phyloP scores from a whole-genome alignment of 2,113 vertebrate genomes.

The Carassius auratus region DNA sequence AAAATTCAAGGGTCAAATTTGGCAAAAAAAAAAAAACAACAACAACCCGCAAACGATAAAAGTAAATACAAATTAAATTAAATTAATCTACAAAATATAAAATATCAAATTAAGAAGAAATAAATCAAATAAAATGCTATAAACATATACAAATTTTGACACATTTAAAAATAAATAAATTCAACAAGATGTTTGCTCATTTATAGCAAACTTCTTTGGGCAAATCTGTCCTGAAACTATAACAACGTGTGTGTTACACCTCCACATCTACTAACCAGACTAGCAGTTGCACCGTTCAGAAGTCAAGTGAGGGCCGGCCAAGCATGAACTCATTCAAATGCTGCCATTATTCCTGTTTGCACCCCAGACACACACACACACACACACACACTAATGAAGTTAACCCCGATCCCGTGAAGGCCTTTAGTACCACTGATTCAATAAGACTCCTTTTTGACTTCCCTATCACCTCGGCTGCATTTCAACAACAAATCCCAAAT shows the following conservation, averaged over 20 bases:
- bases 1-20: too few species aligned
- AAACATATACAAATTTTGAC: not conserved
- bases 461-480: not conserved
- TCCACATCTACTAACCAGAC: constrained; percentile 14
- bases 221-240: not conserved
- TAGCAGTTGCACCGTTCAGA: constrained; percentile 1
- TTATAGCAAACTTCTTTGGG: not conserved
- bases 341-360: constrained; percentile 14
- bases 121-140: not conserved
- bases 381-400: constrained; percentile 23
- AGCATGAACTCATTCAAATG: constrained; percentile 34
- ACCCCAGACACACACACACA: constrained; percentile 25
- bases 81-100: not conserved
- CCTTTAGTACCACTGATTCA: constrained; percentile 28
- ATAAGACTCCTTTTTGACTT: constrained; percentile 36
- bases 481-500: constrained; percentile 37
- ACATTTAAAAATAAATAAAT: too few species aligned
- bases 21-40: too few species aligned
- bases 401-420: constrained; percentile 42
- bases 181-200: not conserved
- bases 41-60: too few species aligned
- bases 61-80: too few species aligned
- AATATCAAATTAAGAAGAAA: not conserved
- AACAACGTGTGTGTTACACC: not conserved
- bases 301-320: constrained; percentile 11